Percentiles rank a stretch among this genome's conserved stretches.
These are phyloP conservation scores for Odobenus rosmarus DNA, from an alignment of 2,113 vertebrate genomes.

Conservation along the genomic window DNA sequence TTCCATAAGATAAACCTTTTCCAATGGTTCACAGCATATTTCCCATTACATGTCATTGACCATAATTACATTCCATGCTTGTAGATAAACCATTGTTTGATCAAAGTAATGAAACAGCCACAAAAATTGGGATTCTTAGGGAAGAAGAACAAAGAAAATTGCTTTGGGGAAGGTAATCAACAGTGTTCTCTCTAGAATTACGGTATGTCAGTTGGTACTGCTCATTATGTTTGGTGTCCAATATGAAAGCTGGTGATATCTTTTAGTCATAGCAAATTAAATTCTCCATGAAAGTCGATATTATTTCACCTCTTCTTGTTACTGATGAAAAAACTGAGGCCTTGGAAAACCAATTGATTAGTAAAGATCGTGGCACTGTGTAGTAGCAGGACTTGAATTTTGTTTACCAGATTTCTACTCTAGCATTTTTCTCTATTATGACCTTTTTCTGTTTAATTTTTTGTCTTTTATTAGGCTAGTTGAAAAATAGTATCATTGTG, in stretches of 20 bases:
- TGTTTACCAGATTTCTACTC: background rate
- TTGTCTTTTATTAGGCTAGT: background rate
- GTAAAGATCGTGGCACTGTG: background rate
- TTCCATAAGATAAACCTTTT: background rate
- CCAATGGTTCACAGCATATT: background rate
- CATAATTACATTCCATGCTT: background rate
- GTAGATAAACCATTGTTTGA: background rate
- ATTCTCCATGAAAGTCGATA: background rate
- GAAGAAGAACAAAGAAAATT: background rate
- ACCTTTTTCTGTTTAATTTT: background rate
- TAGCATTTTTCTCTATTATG: background rate
- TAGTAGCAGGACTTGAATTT: background rate
- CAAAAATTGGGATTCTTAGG: background rate
- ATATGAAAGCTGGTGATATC: background rate
- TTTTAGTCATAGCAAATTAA: background rate
- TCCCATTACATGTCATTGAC: background rate
- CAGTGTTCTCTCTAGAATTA: background rate
- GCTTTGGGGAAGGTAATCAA: background rate
- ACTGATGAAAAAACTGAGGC: background rate
- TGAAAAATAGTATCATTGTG: background rate
- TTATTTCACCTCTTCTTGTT: background rate
- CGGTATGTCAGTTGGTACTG: background rate
- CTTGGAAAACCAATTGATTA: background rate
- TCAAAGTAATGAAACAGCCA: background rate
- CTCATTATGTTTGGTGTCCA: background rate